Evolutionary conservation across 2,888 invertebrate species (phyloP), one percentile per base, ranked within the genome.

Genomic region (Platerodrilus igneus): DNA sequence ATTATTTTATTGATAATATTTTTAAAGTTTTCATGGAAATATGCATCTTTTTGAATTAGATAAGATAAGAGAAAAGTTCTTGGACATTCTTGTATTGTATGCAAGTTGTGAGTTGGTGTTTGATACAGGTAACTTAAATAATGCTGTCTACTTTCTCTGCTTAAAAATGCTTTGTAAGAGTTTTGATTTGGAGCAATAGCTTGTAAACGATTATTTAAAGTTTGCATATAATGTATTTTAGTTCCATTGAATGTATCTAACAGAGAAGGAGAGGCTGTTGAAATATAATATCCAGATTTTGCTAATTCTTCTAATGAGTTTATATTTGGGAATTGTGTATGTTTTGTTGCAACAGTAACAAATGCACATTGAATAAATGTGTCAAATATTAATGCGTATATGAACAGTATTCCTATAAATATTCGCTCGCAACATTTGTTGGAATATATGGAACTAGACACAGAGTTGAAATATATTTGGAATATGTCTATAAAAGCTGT

Each of bases 321-420:
- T 5, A 66, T 60, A 48, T 71, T 66, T 1, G 59, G 60, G 30
- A 68, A 69, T 49, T 63, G 67, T 3, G 64, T 47, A 1, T 69
- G 69, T 3, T 58, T 59, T 26, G 67, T 66, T 34, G 67, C 64
- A 1, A 66, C 65, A 0, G 66, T 69, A 3, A 70, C 67, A 30
- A 71, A 52, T 17, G 65, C 66, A 3, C 70, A 68, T 47, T 71
- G 71, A 26, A 71, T 62, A 6, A 68, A 34, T 0, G 69, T 66
- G 2, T 67, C 67, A 35, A 68, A 63, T 17, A 68, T 66, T 5
- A 71, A 64, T 42, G 67, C 63, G 1, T 66, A 63, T 8, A 50
- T 11, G 7, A 49, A 40, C 11, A 46, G 20, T 14, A 35, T 11
- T 1, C 59, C 56, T 7, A 69, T 51, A 40, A 70, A 64, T 10